A percentile compares a stretch with the other conserved stretches of the same genome.
Evolutionary conservation across 2,888 invertebrate species (phyloP).

Genomic region (Parnassius orleans): DNA sequence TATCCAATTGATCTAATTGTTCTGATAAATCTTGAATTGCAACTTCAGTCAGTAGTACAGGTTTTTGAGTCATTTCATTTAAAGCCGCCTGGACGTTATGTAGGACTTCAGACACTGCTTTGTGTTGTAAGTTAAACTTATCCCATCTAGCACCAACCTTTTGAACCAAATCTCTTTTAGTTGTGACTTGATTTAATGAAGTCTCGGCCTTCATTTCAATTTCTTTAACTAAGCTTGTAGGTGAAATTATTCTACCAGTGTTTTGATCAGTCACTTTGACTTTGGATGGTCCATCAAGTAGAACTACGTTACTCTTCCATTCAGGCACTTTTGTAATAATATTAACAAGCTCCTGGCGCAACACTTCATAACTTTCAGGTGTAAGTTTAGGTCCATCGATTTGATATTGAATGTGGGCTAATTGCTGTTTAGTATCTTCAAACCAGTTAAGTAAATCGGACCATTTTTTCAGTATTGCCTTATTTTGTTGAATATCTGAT

Average conservation of each 20-base stretch:
- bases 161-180: conserved; percentile 84
- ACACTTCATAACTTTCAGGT: conserved; percentile 85
- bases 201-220: conserved; percentile 86
- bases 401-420: conserved; percentile 90
- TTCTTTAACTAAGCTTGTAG: conserved; percentile 86
- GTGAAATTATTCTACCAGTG: conserved; percentile 86
- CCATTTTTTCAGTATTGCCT: conserved; percentile 89
- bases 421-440: conserved; percentile 88
- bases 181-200: conserved; percentile 83
- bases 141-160: conserved; percentile 88
- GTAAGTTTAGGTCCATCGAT: conserved; percentile 87
- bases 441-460: conserved; percentile 90
- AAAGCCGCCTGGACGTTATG: conserved; percentile 80
- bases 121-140: conserved; percentile 87
- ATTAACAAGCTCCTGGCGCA: conserved; percentile 85
- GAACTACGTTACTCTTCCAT: conserved; percentile 86
- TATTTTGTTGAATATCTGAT: conserved; percentile 87
- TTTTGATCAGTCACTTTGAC: conserved; percentile 86
- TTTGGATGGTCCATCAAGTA: conserved; percentile 84
- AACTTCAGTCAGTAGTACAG: conserved; percentile 69
- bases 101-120: conserved; percentile 84
- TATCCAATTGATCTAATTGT: conserved; percentile 77
- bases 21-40: conserved; percentile 74
- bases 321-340: conserved; percentile 84
- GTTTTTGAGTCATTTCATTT: conserved; percentile 78